phyloP scores from a whole-genome alignment of 1,140 invertebrate species.

The Papilio aristodemus region DNA sequence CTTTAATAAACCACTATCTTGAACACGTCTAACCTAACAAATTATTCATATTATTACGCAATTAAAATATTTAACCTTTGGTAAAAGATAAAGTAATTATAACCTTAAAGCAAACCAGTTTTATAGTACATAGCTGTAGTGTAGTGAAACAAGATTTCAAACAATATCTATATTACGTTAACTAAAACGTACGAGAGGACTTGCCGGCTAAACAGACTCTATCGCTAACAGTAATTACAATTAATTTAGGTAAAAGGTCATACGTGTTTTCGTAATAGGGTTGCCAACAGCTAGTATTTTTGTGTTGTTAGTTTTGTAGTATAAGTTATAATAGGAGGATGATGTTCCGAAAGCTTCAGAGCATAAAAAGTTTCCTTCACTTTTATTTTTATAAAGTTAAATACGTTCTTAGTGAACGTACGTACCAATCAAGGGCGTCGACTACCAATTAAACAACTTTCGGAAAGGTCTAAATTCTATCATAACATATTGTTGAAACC shows the following conservation, averaged over 20 bases:
- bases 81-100: conserved; percentile 36
- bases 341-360: not conserved
- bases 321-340: not conserved
- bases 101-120: conserved; percentile 20
- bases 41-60: conserved; percentile 37
- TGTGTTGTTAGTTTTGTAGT: not conserved
- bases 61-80: conserved; percentile 32
- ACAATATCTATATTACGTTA: too few species aligned
- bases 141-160: not conserved
- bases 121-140: not conserved
- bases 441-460: not conserved
- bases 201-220: conserved; percentile 13
- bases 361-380: not conserved
- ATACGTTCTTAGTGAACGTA: too few species aligned
- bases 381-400: not conserved
- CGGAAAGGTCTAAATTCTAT: not conserved
- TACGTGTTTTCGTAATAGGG: not conserved
- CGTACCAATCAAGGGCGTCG: not conserved
- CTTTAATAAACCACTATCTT: conserved; percentile 46
- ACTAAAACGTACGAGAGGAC: not conserved
- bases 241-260: conserved; percentile 24
- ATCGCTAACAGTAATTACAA: not conserved
- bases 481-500: not conserved
- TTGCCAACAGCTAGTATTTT: not conserved
- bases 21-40: conserved; percentile 30